Evolutionary conservation across 2,888 invertebrate genomes (phyloP), one percentile per base, ranked within the genome.

Genomic region (Eupithecia subfuscata): DNA sequence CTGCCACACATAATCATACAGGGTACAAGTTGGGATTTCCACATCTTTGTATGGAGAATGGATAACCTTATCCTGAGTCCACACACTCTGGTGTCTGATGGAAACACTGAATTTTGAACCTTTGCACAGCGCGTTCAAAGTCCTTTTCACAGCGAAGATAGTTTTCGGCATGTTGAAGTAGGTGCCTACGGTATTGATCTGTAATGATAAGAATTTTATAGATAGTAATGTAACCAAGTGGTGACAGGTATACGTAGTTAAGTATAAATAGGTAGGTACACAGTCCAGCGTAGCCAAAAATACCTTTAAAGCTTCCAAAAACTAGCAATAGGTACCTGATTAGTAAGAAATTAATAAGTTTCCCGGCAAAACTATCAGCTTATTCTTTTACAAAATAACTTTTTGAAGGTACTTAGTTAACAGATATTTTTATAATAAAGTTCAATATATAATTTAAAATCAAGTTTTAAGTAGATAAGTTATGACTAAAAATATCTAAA

Each of bases 1-100:
- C 78, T 91, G 90, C 96, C 96, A 97, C 6, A 97, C 91, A 79
- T 95, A 96, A 81, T 97, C 96, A 73, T 96, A 93, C 71, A 97
- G 77, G 2, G 96, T 94, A 22, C 91, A 84, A 79, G 96, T 95
- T 0, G 95, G 95, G 68, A 95, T 86, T 16, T 92, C 89, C 5
- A 96, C 84, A 40, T 91, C 88, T n/a, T 94, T 94, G 79, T 88
- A 95, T 0, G 95, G 95, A 0, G 94, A 97, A 70, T 86, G 90
- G n/a, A 94, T 86, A 2, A 90, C 82, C 48, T 85, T 89, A 16
- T 93, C 92, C 56, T 88, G 83, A 0, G 90, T 90, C 94, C 94
- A 94, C 5, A 86, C 86, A 80, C 90, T 90, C 2, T 86, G 81
- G 71, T 83, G 87, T 76, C 93, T 89, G 5, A 85, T 79, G 56